Evolutionary conservation across 2,888 invertebrate genomes (phyloP), one percentile per base, ranked within the genome.

Genomic region (Cheilosia vernalis): DNA sequence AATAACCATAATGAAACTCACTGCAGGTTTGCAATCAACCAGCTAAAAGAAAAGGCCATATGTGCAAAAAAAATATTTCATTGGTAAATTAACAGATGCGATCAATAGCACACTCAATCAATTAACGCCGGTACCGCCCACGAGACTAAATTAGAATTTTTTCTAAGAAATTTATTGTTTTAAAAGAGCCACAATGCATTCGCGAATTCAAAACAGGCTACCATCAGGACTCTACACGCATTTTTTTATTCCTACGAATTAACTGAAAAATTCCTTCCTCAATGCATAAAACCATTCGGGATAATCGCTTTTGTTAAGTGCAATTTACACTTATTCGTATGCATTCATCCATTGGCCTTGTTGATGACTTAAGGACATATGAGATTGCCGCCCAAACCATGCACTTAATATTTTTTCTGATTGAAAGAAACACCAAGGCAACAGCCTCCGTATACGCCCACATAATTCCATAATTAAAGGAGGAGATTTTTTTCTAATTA

Each of bases 381-480:
- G 15, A 61, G 44, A 6, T 60, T 17, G 42, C 15, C 47, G 27
- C 33, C 40, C n/a, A 3, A n/a, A 17, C 17, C 33, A 24, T 33
- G 15, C 37, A 44, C 15, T 53, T 37, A 27, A 51, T 51, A 51
- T 61, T 55, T 21, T 69, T 56, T 64, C 63, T 56, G 64, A 61
- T 37, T 56, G 49, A 67, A 33, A 33, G 10, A 37, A 72, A 30
- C 47, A 53, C 64, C 47, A 7, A 49, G 53, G 7, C 27, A 27
- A 69, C 55, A 74, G 70, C 81, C 61, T 33, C 27, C 7, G 42
- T 33, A 72, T 7, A 81, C 85, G 76, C 81, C 85, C 72, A 72
- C 72, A 63, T 77, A 72, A 85, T 85, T 77, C 64, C 77, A 61
- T 81, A 81, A 80, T 81, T 85, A 72, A 80, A 37, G 58, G 56